phyloP scores from a whole-genome alignment of 2,797 vertebrate genomes.

The Alosa sapidissima region DNA sequence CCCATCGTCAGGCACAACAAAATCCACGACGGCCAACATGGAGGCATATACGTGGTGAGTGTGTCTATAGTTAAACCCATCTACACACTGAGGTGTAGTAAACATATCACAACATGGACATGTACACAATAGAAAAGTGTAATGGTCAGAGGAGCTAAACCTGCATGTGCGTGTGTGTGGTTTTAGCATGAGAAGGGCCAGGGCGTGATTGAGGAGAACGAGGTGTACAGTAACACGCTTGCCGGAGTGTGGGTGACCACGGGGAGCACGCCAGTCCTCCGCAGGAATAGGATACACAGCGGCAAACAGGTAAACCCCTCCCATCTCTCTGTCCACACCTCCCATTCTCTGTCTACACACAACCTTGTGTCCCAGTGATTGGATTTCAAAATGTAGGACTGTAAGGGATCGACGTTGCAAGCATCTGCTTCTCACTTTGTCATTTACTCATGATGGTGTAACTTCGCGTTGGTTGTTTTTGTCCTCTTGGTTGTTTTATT shows the following conservation, averaged over 20 bases:
- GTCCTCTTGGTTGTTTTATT: background rate
- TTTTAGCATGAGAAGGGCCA: conserved; percentile 97
- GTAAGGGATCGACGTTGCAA: too few species aligned
- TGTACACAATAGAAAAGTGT: background rate
- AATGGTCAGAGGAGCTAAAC: background rate
- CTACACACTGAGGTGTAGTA: background rate
- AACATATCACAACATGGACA: background rate
- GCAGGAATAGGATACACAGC: conserved; percentile 98
- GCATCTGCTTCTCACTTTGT: background rate
- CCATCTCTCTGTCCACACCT: background rate
- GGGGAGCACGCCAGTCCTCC: conserved; percentile 94
- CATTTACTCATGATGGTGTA: background rate
- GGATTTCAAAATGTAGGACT: background rate
- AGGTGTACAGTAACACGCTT: conserved; percentile 99
- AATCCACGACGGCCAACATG: conserved; percentile 98
- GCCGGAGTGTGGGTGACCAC: conserved; percentile 99
- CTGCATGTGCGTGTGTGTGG: background rate
- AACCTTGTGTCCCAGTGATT: background rate
- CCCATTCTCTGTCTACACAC: background rate
- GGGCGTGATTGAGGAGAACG: conserved; percentile 98
- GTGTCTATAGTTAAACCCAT: background rate
- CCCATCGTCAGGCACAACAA: conserved; percentile 99
- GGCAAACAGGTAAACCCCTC: conserved; percentile 87
- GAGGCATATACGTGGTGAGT: conserved; percentile 97
- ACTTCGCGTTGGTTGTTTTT: background rate